Evolutionary conservation across 2,888 invertebrate genomes (phyloP).

Genomic region (Pseudococcus viburni): DNA sequence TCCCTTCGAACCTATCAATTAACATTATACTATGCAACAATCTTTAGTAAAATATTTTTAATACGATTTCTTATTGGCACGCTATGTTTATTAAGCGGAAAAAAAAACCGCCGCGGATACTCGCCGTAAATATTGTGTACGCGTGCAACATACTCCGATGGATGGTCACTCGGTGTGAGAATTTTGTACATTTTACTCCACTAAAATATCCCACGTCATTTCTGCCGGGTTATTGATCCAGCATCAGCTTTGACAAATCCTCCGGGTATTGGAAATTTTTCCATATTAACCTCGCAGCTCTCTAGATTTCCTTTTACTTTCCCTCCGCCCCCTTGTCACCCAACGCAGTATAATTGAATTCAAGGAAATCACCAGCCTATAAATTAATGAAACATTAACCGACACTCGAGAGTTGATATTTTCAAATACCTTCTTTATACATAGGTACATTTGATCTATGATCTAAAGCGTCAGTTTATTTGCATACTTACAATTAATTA

Average conservation of each 20-base stretch:
- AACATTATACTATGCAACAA: constrained; percentile 59
- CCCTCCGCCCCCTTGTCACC: background rate
- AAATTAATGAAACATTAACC: background rate
- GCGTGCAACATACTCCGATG: background rate
- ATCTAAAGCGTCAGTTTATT: constrained; percentile 41
- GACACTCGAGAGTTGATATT: background rate
- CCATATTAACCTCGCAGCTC: background rate
- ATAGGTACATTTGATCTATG: background rate
- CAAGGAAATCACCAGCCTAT: constrained; percentile 8
- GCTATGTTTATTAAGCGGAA: constrained; percentile 47
- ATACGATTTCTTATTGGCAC: constrained; percentile 65
- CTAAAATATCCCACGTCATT: background rate
- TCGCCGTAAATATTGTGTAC: background rate
- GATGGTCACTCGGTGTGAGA: background rate
- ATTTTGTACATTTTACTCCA: background rate
- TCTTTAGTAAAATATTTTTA: constrained; percentile 61
- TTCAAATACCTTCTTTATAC: background rate
- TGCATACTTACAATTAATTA: constrained; percentile 44
- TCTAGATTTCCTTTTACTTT: background rate
- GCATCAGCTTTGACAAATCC: constrained; percentile 1
- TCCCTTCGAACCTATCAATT: constrained; percentile 65
- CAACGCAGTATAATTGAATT: constrained; percentile 5
- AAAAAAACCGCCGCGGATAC: background rate
- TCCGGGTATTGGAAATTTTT: background rate
- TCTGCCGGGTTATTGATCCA: background rate